Evolutionary conservation across 2,888 invertebrate genomes (phyloP), one percentile per base, ranked within the genome.

Genomic region (Brachypterus glaber): DNA sequence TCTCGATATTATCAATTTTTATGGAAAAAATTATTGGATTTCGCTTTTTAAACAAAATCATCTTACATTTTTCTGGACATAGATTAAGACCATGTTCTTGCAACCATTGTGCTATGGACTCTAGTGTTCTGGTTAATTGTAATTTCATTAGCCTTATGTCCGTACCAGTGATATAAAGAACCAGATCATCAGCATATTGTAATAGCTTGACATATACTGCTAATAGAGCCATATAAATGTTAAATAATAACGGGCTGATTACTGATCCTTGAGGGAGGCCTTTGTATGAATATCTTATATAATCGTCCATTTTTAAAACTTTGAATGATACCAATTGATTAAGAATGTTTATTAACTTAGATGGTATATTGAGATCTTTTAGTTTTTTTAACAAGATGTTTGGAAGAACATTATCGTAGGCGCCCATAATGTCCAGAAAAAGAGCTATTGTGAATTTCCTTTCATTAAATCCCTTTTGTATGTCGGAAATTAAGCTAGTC

Each of bases 101-200:
- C 3, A 36, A 5, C 42, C 42, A 39, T 27, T 27, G 3, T 14
- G 17, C 11, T 2, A 43, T 30, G 5, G 2, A 8, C 14, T 8
- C 14, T 18, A 40, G 11, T 13, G 17, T 12, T 30, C 5, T 13
- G 17, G 39, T 34, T 40, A 43, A 40, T n/a, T n/a, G n/a, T n/a
- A n/a, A n/a, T n/a, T n/a, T n/a, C n/a, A n/a, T n/a, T n/a, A n/a
- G n/a, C n/a, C n/a, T n/a, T n/a, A n/a, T n/a, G n/a, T n/a, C n/a
- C n/a, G n/a, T n/a, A n/a, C n/a, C n/a, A n/a, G n/a, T n/a, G n/a
- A n/a, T n/a, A n/a, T n/a, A n/a, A n/a, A n/a, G n/a, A n/a, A n/a
- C 18, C 13, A 42, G 12, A 26, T 42, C 39, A 14, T 42, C 35
- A 13, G 42, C 42, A 35, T 39, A 39, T 24, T 35, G 35, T 2